Conservation (phyloP, 1,140 invertebrate species). For the Drosophila neocordata region DNA sequence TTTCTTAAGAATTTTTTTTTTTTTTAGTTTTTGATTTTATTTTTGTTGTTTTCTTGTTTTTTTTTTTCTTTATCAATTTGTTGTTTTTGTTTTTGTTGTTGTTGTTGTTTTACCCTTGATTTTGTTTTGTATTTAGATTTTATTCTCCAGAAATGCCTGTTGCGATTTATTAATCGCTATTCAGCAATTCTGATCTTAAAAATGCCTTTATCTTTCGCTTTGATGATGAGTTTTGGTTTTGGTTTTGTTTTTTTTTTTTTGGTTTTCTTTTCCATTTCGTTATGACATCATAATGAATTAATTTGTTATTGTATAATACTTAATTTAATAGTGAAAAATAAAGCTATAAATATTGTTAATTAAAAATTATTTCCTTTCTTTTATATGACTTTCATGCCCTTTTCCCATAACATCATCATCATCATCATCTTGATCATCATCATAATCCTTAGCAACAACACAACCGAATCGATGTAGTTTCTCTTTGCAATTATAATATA, state of each 20-base stretch:
- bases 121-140: constrained; percentile 41
- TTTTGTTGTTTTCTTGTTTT: constrained; percentile 63
- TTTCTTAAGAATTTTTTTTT: constrained; percentile 66
- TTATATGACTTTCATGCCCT: constrained; percentile 32
- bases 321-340: constrained; percentile 76
- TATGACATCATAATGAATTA: constrained; percentile 69
- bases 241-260: constrained; percentile 13
- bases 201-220: constrained; percentile 57
- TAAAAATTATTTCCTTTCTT: constrained; percentile 34
- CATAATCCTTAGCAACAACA: constrained; percentile 66
- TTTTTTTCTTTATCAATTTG: constrained; percentile 32
- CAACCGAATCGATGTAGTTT: constrained; percentile 81
- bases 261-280: constrained; percentile 25
- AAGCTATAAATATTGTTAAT: constrained; percentile 75
- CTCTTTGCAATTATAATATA: constrained; percentile 52
- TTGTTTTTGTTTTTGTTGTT: constrained; percentile 41
- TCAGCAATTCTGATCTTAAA: constrained; percentile 35
- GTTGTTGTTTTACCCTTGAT: constrained; percentile 42
- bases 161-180: constrained; percentile 34
- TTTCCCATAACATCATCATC: constrained; percentile 4
- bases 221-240: constrained; percentile 39
- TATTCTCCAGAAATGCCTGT: constrained; percentile 35
- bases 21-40: constrained; percentile 64
- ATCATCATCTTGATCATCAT: constrained; percentile 7
- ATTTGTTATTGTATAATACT: constrained; percentile 61